Evolutionary conservation across 2,113 vertebrate genomes (phyloP), one percentile per base, ranked within the genome.

Genomic region (Tichodroma muraria): DNA sequence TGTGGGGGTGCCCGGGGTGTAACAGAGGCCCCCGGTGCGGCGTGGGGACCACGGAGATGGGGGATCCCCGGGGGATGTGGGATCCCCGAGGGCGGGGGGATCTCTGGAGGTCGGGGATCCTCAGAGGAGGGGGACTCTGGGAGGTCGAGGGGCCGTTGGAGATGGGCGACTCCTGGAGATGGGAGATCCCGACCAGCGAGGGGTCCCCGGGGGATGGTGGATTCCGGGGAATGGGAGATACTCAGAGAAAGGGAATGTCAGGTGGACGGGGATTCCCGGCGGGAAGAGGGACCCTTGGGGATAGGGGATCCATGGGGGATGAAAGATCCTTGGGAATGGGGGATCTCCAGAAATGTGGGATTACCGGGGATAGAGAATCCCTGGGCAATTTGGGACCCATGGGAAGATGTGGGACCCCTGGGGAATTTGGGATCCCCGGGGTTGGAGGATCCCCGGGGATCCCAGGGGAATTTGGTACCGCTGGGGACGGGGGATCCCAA

Each of bases 21-120:
- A 4, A 3, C 8, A 44, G 25, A 19, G 28, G 3, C 5, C 5
- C 11, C 13, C 1, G 4, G 10, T 19, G 30, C n/a, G n/a, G n/a
- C n/a, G n/a, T n/a, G 47, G 31, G 56, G 38, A 16, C 2, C 37
- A 3, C 9, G 12, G 40, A 65, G 19, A 19, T 33, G 42, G 10
- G 20, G 70, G 30, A 57, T 57, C 16, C 10, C 12, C 17, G 21
- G 6, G 35, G 31, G 1, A 25, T 65, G 42, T 3, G 81, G 50
- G 70, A 9, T 40, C 50, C 15, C 7, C 9, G 17, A n/a, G n/a
- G n/a, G n/a, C n/a, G n/a, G n/a, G n/a, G n/a, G n/a, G n/a, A n/a
- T n/a, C n/a, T n/a, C n/a, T n/a, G n/a, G n/a, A 10, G 12, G 50
- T 50, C 14, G 17, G 17, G 9, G 21, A 35, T 40, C 8, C 44